Evolutionary conservation across 2,797 vertebrate species (phyloP).

Genomic region (Clarias platycephalus): DNA sequence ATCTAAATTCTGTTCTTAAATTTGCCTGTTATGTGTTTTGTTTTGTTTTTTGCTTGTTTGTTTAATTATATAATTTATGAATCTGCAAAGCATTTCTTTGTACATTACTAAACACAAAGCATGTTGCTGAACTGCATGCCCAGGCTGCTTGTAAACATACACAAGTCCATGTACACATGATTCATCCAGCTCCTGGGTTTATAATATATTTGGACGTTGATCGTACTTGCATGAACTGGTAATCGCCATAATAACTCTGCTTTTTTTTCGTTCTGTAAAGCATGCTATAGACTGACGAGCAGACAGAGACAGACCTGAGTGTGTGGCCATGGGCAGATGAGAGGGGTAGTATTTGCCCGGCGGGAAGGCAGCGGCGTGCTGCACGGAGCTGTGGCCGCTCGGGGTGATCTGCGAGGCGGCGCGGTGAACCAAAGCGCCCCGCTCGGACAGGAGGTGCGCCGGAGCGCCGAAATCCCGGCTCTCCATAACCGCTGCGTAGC

Average conservation of each 20-base stretch:
- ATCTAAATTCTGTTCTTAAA: too few species aligned
- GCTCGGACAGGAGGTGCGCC: constrained; percentile 90
- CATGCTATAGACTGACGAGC: not conserved
- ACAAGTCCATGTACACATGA: not conserved
- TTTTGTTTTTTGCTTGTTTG: not conserved
- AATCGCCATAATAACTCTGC: not conserved
- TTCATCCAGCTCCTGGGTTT: not conserved
- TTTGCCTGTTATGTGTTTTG: too few species aligned
- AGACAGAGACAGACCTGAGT: constrained; percentile 83
- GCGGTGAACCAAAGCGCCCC: constrained; percentile 88
- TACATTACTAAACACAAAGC: not conserved
- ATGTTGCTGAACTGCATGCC: not conserved
- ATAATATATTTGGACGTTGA: too few species aligned
- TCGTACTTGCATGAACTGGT: not conserved
- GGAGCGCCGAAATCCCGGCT: constrained; percentile 93
- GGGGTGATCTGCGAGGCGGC: constrained; percentile 85
- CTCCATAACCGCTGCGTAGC: constrained; percentile 82
- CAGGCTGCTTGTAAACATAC: not conserved
- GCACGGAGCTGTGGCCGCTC: constrained; percentile 83
- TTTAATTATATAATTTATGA: too few species aligned
- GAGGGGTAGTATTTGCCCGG: constrained; percentile 93
- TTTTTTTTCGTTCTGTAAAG: not conserved
- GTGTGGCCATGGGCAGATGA: constrained; percentile 93
- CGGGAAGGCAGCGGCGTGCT: constrained; percentile 87
- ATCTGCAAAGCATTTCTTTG: not conserved